phyloP scores from a whole-genome alignment of 1,140 invertebrate genomes.

The Caenorhabditis tropicalis region DNA sequence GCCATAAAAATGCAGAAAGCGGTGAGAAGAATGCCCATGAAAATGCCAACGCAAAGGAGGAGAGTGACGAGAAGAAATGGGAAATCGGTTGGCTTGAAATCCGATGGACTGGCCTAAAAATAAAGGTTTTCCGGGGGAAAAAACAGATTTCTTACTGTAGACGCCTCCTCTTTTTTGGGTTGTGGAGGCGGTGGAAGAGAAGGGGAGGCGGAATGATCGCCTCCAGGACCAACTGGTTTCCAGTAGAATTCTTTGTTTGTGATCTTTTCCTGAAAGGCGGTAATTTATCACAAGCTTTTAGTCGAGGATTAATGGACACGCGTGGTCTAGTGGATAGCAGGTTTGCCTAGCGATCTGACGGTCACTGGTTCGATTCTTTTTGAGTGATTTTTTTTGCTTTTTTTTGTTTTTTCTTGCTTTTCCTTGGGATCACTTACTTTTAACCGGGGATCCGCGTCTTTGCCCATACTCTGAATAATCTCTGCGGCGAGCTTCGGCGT shows the following conservation, averaged over 20 bases:
- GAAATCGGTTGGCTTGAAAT: neutral
- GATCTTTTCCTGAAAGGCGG: constrained; percentile 36
- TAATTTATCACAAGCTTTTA: neutral
- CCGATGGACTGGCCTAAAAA: neutral
- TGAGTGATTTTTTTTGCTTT: no score
- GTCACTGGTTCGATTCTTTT: no score
- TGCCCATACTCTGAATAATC: constrained; percentile 30
- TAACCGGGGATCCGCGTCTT: neutral
- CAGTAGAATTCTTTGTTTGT: constrained; percentile 23
- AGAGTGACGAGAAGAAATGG: neutral
- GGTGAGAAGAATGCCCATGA: neutral
- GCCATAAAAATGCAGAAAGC: neutral
- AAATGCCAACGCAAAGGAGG: constrained; percentile 7
- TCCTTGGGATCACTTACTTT: neutral
- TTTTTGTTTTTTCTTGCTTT: neutral
- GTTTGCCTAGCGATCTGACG: no score
- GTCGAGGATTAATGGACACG: neutral
- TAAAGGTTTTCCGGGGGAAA: neutral
- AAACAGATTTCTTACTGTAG: neutral
- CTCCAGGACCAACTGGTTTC: neutral
- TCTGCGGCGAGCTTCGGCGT: constrained; percentile 6
- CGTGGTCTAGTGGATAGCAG: no score
- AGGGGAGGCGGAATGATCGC: neutral
- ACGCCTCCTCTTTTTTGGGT: neutral
- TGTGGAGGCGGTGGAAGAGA: neutral